Conservation (phyloP, 2,888 invertebrate genomes). For the Ganaspis brasiliensis region DNA sequence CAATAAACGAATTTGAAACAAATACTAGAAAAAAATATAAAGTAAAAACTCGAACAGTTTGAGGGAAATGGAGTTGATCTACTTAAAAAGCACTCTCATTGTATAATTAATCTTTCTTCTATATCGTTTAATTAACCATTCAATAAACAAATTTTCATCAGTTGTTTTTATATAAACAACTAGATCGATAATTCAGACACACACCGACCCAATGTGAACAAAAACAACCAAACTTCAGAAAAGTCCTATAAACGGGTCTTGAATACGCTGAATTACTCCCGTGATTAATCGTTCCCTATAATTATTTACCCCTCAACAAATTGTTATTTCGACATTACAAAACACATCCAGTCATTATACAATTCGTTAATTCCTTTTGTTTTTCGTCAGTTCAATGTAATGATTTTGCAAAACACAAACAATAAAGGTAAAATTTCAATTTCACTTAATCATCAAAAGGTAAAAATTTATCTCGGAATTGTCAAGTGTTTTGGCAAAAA, state of each 20-base stretch:
- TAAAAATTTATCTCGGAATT: slow-evolving; percentile 1
- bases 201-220: too few relatives aligned
- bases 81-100: too few relatives aligned
- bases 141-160: too few relatives aligned
- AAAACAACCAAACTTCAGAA: background rate
- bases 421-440: background rate
- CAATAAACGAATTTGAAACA: too few relatives aligned
- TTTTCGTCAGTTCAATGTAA: background rate
- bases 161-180: too few relatives aligned
- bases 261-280: background rate
- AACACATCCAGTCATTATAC: background rate
- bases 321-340: background rate
- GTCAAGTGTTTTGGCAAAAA: slow-evolving; percentile 8
- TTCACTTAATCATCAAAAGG: background rate
- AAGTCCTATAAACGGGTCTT: background rate
- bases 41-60: too few relatives aligned
- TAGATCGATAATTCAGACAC: too few relatives aligned
- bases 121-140: too few relatives aligned
- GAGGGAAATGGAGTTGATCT: too few relatives aligned
- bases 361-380: background rate
- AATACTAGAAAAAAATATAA: too few relatives aligned
- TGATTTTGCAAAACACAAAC: background rate
- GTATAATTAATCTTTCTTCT: too few relatives aligned
- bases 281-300: slow-evolving; percentile 21
- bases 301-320: slow-evolving; percentile 6